A percentile compares a stretch with the other conserved stretches of the same genome.
Conservation (phyloP, 2,113 vertebrate genomes). For the Poeciliopsis occidentalis region DNA sequence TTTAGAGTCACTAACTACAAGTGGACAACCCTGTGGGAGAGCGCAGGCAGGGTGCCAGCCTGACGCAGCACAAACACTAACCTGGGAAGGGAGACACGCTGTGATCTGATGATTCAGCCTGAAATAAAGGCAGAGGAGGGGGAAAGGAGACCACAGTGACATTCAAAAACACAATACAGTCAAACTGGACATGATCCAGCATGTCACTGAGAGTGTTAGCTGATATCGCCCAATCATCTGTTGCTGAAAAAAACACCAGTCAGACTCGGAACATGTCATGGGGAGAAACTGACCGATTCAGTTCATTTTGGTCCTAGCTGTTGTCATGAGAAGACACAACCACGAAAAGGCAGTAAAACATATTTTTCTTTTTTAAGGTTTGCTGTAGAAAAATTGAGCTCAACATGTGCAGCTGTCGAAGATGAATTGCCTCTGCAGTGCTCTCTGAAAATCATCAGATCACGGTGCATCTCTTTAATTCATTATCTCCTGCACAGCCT, state of each 20-base stretch:
- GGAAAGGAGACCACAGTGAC: constrained; percentile 52
- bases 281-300: constrained; percentile 34
- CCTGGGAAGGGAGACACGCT: constrained; percentile 77
- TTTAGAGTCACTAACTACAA: constrained; percentile 67
- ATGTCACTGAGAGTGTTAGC: constrained; percentile 58
- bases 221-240: constrained; percentile 56
- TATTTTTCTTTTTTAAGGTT: constrained; percentile 43
- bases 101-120: constrained; percentile 80
- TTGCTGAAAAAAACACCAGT: constrained; percentile 60
- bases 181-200: constrained; percentile 53
- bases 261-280: constrained; percentile 50
- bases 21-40: constrained; percentile 71
- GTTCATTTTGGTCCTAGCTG: constrained; percentile 9
- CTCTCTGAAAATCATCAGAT: constrained; percentile 57
- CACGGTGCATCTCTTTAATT: constrained; percentile 39
- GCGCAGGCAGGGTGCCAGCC: constrained; percentile 70
- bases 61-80: constrained; percentile 80
- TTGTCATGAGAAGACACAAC: constrained; percentile 45
- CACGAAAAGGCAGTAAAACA: constrained; percentile 67
- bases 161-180: constrained; percentile 70
- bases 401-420: constrained; percentile 55
- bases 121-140: constrained; percentile 48
- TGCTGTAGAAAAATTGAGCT: constrained; percentile 44
- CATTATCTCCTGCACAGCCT: constrained; percentile 11
- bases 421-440: constrained; percentile 65